These are phyloP conservation scores for Erythrocercus mccallii DNA, from an alignment of 2,113 vertebrate species.

Conservation along the genomic window DNA sequence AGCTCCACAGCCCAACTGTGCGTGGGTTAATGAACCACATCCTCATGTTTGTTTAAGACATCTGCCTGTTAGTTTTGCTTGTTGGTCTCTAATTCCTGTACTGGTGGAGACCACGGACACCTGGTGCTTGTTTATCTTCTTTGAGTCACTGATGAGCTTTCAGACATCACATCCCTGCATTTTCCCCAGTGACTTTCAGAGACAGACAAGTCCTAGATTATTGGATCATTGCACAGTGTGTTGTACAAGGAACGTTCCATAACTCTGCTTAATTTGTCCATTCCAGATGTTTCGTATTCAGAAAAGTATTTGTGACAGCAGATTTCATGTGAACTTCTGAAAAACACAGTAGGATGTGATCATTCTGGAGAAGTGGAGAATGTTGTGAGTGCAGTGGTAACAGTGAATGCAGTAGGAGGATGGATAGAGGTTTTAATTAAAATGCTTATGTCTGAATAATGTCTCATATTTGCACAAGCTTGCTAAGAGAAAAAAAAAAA, in stretches of 20 bases:
- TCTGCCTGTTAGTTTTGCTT: constrained; percentile 33
- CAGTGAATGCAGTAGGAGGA: background rate
- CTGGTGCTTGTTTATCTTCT: constrained; percentile 40
- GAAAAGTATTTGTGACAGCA: background rate
- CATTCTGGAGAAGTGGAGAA: background rate
- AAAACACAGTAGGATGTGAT: background rate
- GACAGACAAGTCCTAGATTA: background rate
- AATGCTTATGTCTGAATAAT: background rate
- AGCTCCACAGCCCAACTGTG: background rate
- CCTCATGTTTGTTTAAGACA: constrained; percentile 15
- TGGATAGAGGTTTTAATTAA: background rate
- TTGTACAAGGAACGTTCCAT: background rate
- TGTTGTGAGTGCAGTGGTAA: background rate
- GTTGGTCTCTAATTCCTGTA: constrained; percentile 15
- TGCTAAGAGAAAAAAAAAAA: background rate
- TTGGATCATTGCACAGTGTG: background rate
- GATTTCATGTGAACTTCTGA: background rate
- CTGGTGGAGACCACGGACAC: background rate
- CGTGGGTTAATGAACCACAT: background rate
- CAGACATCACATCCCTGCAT: background rate
- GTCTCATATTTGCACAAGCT: background rate
- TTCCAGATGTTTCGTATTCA: background rate
- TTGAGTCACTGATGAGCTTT: background rate
- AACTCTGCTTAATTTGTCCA: background rate
- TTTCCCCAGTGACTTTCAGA: background rate